Conservation (phyloP, 2,113 vertebrate species). For the Mustela nigripes region DNA sequence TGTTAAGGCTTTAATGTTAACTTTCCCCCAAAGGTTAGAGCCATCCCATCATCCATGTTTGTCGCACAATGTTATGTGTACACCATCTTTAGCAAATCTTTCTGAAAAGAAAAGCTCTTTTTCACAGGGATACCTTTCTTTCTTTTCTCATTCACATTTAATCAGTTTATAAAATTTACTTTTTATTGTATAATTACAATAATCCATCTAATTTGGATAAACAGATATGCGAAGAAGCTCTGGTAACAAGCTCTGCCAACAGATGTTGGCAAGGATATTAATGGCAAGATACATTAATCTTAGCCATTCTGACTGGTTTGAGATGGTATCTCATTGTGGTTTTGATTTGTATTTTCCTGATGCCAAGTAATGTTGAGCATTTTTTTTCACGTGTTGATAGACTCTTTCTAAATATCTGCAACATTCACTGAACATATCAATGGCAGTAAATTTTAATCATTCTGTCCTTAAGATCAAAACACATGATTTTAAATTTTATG, state of each 20-base stretch:
- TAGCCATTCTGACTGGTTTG: neutral
- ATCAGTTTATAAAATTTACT: neutral
- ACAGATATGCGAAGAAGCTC: neutral
- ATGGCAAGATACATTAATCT: no score
- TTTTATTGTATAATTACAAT: neutral
- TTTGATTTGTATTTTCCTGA: neutral
- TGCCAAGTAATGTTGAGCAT: neutral
- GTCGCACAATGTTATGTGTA: neutral
- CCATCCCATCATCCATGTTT: neutral
- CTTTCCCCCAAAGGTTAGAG: neutral
- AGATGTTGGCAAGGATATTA: neutral
- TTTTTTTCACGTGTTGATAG: neutral
- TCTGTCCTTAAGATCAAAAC: neutral
- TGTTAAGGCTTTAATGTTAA: neutral
- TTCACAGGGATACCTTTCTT: neutral
- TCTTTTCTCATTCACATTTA: neutral
- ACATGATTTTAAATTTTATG: neutral
- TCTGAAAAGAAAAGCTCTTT: neutral
- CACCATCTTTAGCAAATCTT: neutral
- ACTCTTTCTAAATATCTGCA: neutral
- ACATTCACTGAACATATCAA: neutral
- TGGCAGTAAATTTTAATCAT: neutral
- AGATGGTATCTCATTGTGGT: neutral
- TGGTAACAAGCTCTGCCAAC: neutral
- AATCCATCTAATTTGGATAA: neutral